Base-by-base conservation (phyloP, 2,113 vertebrate genomes). In the Thermophis baileyi region DNA sequence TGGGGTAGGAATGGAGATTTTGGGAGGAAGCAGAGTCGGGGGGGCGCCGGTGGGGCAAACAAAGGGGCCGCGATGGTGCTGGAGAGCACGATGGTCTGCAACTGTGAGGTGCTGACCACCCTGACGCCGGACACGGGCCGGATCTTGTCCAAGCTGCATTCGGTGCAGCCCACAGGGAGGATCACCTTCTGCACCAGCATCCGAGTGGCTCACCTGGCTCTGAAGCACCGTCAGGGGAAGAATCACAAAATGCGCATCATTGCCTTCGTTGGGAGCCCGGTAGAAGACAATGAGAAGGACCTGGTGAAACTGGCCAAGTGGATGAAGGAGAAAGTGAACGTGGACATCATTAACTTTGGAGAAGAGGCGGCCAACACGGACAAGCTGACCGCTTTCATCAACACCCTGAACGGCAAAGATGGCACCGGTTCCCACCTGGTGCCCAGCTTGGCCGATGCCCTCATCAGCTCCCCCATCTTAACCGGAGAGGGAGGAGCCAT, bases 201-300 rank as follows among this genome's bases (percentile, higher is more conserved):
- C 96, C 97, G 99, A 46, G 99, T 99, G 25, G 99, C 99, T 60
- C 99, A 99, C 1, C 93, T 99, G 98, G 98, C 99, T 11, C 94
- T 99, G 74, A 99, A 99, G 94, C 99, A 99, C 96, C 98, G 99
- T 90, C 99, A 99, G 94, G 99, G 99, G 86, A 99, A 99, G 97
- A 99, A 99, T 95, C 99, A 99, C 97, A 99, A 99, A 97, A 99
- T 99, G 99, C 97, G 99, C 22, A 99, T 99, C 97, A 98, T 99
- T 1, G 99, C 99, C 92, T 99, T 99, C 40, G 98, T 99, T 9
- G 99, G 99, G 16, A 99, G 99, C 96, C 99, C 99, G 0, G 98
- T 99, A 88, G 98, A 99, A 90, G 99, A 99, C 92, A 98, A 98
- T 0, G 99, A 99, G 97, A 99, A 99, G 96, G 99, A 99, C 0